Evolutionary conservation across 2,888 invertebrate genomes (phyloP), one percentile per base, ranked within the genome.

Genomic region (Alsophila aescularia): DNA sequence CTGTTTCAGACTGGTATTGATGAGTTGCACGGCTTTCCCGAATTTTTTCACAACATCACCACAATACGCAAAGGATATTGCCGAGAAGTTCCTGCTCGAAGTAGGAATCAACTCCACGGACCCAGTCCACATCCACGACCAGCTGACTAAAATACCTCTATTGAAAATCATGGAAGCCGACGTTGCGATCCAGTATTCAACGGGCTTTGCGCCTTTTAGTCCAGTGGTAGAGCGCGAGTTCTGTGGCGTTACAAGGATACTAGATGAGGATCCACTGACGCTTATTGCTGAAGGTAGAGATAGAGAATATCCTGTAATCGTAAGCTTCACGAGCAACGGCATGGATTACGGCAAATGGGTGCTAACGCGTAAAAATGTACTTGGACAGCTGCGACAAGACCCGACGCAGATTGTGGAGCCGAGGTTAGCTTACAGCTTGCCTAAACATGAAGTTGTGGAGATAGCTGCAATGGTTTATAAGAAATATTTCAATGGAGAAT

Each of bases 81-180:
- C 59, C 8, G 47, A 34, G 10, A 6, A 44, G 13, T 60, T 60
- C 31, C 47, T 60, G 12, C 9, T 10, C 0, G 9, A 42, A n/a
- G 27, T 93, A 90, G 93, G 67, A 27, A 53, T 64, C 12, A 62
- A 62, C 40, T 59, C 62, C 6, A 62, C 60, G 4, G 58, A 62
- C 37, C 52, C 58, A 0, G 57, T 57, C 7, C 53, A 52, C n/a
- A 57, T 67, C 6, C 58, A 67, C 36, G 42, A 64, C 4, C 47
- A 53, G 13, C 62, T 76, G 1, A 32, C 58, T 3, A 36, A 53
- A 0, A 60, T 58, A 18, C 61, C 69, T n/a, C 52, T 69, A 0
- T 40, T 66, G 7, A 52, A 51, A 12, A 66, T 76, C 24, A 44
- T 69, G 31, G 37, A 53, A 3, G 72, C 67, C 1, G 66, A 67